phyloP scores from a whole-genome alignment of 2,888 invertebrate species.

The Lagria hirta region DNA sequence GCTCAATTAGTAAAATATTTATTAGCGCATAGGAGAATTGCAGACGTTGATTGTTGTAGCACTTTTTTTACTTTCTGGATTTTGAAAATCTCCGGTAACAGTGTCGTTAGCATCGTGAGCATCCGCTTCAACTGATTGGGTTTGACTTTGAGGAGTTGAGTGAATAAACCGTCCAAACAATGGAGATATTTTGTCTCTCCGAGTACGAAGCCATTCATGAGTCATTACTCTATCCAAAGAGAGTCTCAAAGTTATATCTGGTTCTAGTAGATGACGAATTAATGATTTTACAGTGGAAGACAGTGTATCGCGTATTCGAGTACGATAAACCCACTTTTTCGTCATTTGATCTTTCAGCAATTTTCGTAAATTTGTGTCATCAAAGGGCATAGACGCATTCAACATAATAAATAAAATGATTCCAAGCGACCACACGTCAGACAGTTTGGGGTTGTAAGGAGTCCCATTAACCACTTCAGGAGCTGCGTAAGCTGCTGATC shows the following conservation, averaged over 20 bases:
- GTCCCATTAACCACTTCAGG: conserved; percentile 91
- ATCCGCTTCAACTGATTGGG: conserved; percentile 31
- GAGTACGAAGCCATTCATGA: conserved; percentile 73
- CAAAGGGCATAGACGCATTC: conserved; percentile 92
- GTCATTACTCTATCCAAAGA: conserved; percentile 73
- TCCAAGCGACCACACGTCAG: conserved; percentile 93
- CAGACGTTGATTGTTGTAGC: conserved; percentile 49
- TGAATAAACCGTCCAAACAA: conserved; percentile 64
- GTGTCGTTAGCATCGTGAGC: conserved; percentile 42
- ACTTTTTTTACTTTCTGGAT: conserved; percentile 52
- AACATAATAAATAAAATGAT: conserved; percentile 92
- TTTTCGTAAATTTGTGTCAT: conserved; percentile 81
- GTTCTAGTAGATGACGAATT: conserved; percentile 80
- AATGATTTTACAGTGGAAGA: conserved; percentile 74
- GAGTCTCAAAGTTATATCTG: conserved; percentile 75
- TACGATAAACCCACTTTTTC: conserved; percentile 75
- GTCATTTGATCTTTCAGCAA: conserved; percentile 82
- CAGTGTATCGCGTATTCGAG: conserved; percentile 68
- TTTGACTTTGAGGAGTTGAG: conserved; percentile 58
- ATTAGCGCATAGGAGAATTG: conserved; percentile 7
- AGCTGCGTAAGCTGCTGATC: conserved; percentile 95
- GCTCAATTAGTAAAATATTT: no score
- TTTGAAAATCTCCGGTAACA: conserved; percentile 51
- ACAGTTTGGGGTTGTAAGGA: conserved; percentile 84
- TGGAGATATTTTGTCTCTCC: conserved; percentile 63